Conservation (phyloP, 2,797 vertebrate species). For the Monodelphis domestica region DNA sequence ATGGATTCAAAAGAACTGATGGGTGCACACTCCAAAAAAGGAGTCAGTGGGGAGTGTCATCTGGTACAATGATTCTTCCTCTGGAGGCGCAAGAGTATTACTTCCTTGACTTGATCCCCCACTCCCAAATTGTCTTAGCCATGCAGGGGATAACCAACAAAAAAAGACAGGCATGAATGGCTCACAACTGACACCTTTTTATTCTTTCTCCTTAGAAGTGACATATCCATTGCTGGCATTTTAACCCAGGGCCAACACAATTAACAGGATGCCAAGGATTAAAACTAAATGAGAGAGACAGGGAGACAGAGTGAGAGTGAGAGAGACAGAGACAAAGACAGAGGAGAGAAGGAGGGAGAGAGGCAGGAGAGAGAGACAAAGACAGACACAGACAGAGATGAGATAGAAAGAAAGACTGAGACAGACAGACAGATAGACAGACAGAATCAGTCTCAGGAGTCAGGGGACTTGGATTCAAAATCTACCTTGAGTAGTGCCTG, state of each 20-base stretch:
- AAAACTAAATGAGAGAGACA: not conserved
- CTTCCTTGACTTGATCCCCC: not conserved
- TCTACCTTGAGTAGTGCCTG: not conserved
- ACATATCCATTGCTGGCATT: slow-evolving; percentile 17
- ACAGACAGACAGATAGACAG: not conserved
- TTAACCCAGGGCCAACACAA: slow-evolving; percentile 6
- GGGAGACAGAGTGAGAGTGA: no score
- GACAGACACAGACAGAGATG: not conserved
- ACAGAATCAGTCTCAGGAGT: not conserved
- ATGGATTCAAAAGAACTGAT: not conserved
- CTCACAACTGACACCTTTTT: slow-evolving; percentile 8
- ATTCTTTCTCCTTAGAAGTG: slow-evolving; percentile 38
- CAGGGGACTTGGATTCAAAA: not conserved
- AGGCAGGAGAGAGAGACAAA: not conserved
- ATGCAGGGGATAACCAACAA: not conserved
- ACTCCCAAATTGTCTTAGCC: not conserved
- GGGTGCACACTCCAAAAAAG: not conserved
- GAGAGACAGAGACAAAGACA: not conserved
- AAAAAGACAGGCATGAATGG: not conserved
- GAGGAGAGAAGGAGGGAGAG: no score
- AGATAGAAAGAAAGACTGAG: not conserved
- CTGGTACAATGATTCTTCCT: not conserved
- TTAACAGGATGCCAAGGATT: slow-evolving; percentile 7
- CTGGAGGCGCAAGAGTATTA: not conserved
- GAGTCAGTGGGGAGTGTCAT: slow-evolving; percentile 8